Evolutionary conservation across 2,888 invertebrate genomes (phyloP), one percentile per base, ranked within the genome.

Genomic region (Cephalotes varians): DNA sequence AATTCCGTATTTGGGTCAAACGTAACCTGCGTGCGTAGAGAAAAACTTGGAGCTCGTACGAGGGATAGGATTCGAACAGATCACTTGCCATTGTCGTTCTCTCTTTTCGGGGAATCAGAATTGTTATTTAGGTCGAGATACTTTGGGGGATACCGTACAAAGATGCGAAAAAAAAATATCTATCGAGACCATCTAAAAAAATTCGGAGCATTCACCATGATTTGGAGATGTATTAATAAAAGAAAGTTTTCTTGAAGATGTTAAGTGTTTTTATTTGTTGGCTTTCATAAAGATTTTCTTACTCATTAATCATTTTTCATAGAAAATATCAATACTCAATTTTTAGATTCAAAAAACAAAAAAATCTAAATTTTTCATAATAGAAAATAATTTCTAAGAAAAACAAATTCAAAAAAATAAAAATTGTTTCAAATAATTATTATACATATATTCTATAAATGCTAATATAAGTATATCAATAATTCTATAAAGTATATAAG

Each of bases 101-200:
- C 51, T n/a, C 28, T 58, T 44, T 25, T 47, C 56, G 67, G 77
- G 67, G 81, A n/a, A 85, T 85, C n/a, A 73, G 74, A n/a, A 71
- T 79, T 73, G 72, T 69, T 77, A 83, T 83, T 79, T 82, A 28
- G 83, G 62, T 86, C 81, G 77, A 76, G 76, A 77, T 49, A 34
- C 49, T 34, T 64, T 21, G 25, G 9, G 25, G 4, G 2, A 72
- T 31, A 40, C 18, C 28, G 2, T 44, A 62, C 44, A 34, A 49
- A 34, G 15, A 49, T 15, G 37, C 12, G 37, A 18, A 15, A 65
- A n/a, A 18, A 73, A 37, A 65, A 37, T 37, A 2, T 21, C 31
- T 60, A 21, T 12, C 31, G 3, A n/a, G 2, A 25, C 6, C 25
- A 34, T 44, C 15, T 15, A 0, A 58, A n/a, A 58, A 60, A 31